Evolutionary conservation across 2,113 vertebrate species (phyloP).

Genomic region (Acanthochromis polyacanthus): DNA sequence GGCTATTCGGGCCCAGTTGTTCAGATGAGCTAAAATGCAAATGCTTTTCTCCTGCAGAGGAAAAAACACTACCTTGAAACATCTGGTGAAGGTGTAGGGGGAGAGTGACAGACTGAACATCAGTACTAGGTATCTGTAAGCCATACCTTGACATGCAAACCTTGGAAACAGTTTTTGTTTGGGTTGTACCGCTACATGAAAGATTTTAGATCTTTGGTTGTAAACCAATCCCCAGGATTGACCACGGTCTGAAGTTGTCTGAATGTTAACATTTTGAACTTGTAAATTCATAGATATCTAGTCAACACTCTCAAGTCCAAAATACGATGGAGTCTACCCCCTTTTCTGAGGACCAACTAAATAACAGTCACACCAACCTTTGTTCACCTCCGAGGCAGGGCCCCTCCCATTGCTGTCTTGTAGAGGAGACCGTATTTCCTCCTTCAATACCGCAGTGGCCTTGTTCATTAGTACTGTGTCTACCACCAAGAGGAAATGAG

Average conservation of each 20-base stretch:
- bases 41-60: background rate
- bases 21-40: background rate
- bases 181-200: background rate
- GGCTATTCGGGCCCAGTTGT: background rate
- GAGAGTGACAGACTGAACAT: background rate
- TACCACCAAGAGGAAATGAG: too few species aligned
- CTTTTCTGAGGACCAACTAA: background rate
- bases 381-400: background rate
- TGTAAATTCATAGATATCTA: background rate
- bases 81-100: background rate
- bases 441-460: too few species aligned
- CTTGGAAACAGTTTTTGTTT: background rate
- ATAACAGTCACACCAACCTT: background rate
- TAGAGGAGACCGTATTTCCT: background rate
- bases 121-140: background rate
- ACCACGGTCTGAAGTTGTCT: background rate
- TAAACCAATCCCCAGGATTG: too few species aligned
- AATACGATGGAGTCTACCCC: background rate
- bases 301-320: background rate
- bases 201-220: background rate
- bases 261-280: slow-evolving; percentile 6
- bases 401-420: background rate
- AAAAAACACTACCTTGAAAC: background rate
- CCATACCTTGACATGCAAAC: background rate
- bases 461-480: too few species aligned